Base-by-base conservation (phyloP, 2,113 vertebrate genomes). In the Sialia sialis region DNA sequence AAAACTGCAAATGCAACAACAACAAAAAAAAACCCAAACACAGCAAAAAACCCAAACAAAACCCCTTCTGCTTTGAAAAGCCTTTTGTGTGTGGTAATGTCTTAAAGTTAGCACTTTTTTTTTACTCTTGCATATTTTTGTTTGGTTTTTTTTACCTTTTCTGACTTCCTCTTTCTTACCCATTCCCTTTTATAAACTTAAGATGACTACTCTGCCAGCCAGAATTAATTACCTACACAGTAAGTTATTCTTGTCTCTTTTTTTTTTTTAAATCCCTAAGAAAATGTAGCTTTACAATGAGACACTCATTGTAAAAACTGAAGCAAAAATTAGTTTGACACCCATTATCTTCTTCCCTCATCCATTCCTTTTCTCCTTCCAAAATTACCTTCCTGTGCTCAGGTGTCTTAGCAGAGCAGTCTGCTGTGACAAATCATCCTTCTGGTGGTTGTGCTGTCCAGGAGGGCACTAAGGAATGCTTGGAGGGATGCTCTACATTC, bases 201-300 rank as follows among this genome's bases (percentile, higher is more conserved):
- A 98, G 98, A 99, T 98, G 98, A 99, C 97, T 95, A 76, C 98
- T 97, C 79, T 98, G 97, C 96, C 98, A 98, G 95, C 97, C 98
- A 95, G 97, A 97, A 95, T 97, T 98, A 98, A 98, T 97, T 97
- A 96, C 96, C 96, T 95, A 74, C 98, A 95, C 98, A 98, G 99
- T 99, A 99, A 99, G 99, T 99, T 97, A 32, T 66, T 94, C 97
- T 72, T 58, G 23, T 76, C 46, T 93, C 77, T 51, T 80, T 23
- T 73, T 51, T 90, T 63, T 80, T 88, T 66, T 64, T 73, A 77
- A 43, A 48, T 43, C 54, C 48, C 39, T 76, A 68, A 66, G 66
- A 72, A 81, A 73, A 51, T 3, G 27, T 72, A 84, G 86, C 49
- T 94, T 86, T 88, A 81, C 83, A 92, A 10, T 78, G 90, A 64